Evolutionary conservation across 64 coral and sea anemone species (phyloP).

Genomic region (Catalaphyllia jardinei): DNA sequence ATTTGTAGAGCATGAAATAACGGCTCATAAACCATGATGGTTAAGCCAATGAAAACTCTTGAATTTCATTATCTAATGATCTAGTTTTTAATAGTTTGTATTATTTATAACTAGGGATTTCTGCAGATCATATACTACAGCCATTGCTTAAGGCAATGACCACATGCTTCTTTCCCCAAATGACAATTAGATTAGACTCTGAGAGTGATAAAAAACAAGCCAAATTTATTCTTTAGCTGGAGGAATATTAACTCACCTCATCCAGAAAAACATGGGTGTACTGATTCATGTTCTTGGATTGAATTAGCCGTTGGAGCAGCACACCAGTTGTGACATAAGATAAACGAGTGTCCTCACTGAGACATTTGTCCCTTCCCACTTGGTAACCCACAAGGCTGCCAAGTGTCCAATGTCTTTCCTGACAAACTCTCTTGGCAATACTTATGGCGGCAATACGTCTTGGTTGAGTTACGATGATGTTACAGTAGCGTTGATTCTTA

Average conservation of each 20-base stretch:
- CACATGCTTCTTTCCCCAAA: no score
- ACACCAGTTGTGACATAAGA: conserved; percentile 89
- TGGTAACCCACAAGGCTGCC: conserved; percentile 94
- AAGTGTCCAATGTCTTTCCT: conserved; percentile 79
- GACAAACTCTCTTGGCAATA: conserved; percentile 95
- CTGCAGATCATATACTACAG: no score
- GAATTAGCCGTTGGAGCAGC: conserved; percentile 91
- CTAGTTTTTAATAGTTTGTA: no score
- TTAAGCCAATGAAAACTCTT: no score
- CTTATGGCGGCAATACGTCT: conserved; percentile 95
- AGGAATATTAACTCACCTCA: conserved; percentile 65
- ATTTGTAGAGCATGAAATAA: no score
- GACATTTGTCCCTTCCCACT: conserved; percentile 78
- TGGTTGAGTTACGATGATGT: conserved; percentile 94
- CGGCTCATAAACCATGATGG: no score
- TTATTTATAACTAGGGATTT: no score
- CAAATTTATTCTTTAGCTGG: no score
- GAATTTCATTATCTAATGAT: no score
- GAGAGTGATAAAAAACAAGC: no score
- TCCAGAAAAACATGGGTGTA: conserved; percentile 94
- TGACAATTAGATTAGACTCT: no score
- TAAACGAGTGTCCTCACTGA: conserved; percentile 91
- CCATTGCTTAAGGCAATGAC: no score
- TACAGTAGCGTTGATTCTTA: conserved; percentile 90
- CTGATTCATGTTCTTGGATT: conserved; percentile 89